These are phyloP conservation scores for Drosophila athabasca DNA, from an alignment of 1,140 invertebrate genomes.

Conservation along the genomic window DNA sequence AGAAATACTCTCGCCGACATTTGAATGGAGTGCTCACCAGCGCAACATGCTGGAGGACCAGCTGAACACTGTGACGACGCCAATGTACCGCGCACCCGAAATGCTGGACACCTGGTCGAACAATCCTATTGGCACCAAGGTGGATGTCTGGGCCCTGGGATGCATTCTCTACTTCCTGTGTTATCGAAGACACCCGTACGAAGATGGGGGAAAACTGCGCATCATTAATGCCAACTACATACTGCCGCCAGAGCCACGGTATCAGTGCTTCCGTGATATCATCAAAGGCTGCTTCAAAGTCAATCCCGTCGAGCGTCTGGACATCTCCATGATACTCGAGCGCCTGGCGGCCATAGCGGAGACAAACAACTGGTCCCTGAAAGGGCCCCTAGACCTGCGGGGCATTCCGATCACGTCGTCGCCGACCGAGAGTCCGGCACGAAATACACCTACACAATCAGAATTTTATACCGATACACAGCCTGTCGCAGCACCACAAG, in stretches of 20 bases:
- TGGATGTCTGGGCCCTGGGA: constrained; percentile 98
- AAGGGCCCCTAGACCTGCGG: constrained; percentile 85
- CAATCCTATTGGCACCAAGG: constrained; percentile 93
- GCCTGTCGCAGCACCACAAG: constrained; percentile 24
- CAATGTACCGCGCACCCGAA: constrained; percentile 96
- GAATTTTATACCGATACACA: constrained; percentile 78
- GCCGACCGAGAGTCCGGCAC: constrained; percentile 62
- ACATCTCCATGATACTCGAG: constrained; percentile 91
- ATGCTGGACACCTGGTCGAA: constrained; percentile 99
- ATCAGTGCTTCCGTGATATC: constrained; percentile 94
- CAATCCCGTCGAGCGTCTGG: constrained; percentile 89
- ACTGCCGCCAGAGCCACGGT: constrained; percentile 91
- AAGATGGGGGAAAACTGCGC: constrained; percentile 97
- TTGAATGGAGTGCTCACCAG: constrained; percentile 96
- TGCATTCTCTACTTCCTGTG: constrained; percentile 97
- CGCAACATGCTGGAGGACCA: constrained; percentile 96
- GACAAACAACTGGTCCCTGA: constrained; percentile 90
- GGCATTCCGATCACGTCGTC: constrained; percentile 74
- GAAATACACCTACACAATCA: constrained; percentile 59
- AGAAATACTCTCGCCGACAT: constrained; percentile 92
- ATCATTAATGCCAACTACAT: constrained; percentile 99
- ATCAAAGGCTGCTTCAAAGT: constrained; percentile 94
- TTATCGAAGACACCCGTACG: constrained; percentile 97
- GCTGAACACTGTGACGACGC: constrained; percentile 90
- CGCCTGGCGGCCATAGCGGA: constrained; percentile 94